These are phyloP conservation scores for Magallana nippona DNA, from an alignment of 2,888 invertebrate species.

Conservation along the genomic window DNA sequence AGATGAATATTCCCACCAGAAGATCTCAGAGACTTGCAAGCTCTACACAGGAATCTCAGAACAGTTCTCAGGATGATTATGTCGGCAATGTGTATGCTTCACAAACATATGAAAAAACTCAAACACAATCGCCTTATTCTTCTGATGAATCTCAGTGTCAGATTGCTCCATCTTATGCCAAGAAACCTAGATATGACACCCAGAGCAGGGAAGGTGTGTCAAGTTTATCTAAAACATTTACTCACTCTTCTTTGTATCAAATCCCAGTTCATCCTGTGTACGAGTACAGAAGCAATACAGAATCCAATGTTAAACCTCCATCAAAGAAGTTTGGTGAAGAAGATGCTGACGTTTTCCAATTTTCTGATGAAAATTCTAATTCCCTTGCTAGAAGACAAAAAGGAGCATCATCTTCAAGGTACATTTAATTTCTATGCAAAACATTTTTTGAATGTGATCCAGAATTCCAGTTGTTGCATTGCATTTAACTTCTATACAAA, in stretches of 20 bases:
- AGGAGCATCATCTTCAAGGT: background rate
- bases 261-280: background rate
- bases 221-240: background rate
- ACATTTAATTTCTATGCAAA: background rate
- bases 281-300: background rate
- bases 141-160: background rate
- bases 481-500: background rate
- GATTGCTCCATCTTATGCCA: background rate
- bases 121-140: background rate
- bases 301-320: slow-evolving; percentile 5
- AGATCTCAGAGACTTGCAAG: slow-evolving; percentile 37
- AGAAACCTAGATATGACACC: background rate
- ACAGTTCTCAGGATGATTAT: background rate
- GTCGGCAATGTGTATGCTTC: background rate
- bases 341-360: slow-evolving; percentile 13
- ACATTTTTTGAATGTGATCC: too few relatives aligned
- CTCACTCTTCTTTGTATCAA: background rate
- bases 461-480: too few relatives aligned
- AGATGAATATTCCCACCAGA: slow-evolving; percentile 28
- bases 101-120: background rate
- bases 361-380: slow-evolving; percentile 14
- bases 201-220: background rate
- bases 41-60: background rate
- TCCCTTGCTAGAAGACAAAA: background rate
- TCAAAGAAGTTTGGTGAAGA: background rate